Percentiles rank a stretch among this genome's conserved stretches.
Evolutionary conservation across 1,140 invertebrate genomes (phyloP).

Genomic region (Sitodiplosis mosellana): DNA sequence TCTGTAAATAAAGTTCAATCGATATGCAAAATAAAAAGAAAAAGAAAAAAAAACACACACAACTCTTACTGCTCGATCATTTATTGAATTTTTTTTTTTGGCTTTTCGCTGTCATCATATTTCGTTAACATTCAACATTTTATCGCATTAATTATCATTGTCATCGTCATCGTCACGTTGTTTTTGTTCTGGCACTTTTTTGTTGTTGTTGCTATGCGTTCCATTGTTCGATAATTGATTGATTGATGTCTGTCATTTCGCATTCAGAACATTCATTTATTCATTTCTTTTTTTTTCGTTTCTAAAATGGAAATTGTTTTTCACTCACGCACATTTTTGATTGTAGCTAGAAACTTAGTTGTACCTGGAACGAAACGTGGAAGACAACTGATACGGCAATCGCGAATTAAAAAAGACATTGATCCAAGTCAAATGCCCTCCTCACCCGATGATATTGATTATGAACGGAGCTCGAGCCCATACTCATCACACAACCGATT

Average conservation of each 20-base stretch:
- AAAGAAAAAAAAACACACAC: too few relatives aligned
- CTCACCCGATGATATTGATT: conserved; percentile 25
- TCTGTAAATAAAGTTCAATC: background rate
- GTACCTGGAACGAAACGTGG: conserved; percentile 35
- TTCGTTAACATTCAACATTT: too few relatives aligned
- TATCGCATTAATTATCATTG: too few relatives aligned
- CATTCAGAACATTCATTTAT: too few relatives aligned
- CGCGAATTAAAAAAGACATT: conserved; percentile 40
- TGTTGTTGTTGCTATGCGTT: too few relatives aligned
- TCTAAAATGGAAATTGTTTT: background rate
- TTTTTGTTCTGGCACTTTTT: too few relatives aligned
- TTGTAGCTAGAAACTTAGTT: conserved; percentile 5
- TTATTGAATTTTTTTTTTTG: too few relatives aligned
- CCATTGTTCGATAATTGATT: too few relatives aligned
- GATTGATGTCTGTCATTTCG: too few relatives aligned
- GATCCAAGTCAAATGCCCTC: conserved; percentile 28
- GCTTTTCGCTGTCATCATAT: background rate
- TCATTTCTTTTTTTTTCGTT: background rate
- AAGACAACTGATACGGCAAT: conserved; percentile 41
- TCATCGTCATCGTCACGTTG: too few relatives aligned
- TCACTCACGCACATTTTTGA: conserved; percentile 6
- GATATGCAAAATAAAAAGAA: too few relatives aligned
- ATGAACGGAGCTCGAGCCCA: conserved; percentile 3
- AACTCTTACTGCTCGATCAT: too few relatives aligned
- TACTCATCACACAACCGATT: conserved; percentile 12